Conservation (phyloP, 1,140 invertebrate species). For the Luehdorfia chinensis region DNA sequence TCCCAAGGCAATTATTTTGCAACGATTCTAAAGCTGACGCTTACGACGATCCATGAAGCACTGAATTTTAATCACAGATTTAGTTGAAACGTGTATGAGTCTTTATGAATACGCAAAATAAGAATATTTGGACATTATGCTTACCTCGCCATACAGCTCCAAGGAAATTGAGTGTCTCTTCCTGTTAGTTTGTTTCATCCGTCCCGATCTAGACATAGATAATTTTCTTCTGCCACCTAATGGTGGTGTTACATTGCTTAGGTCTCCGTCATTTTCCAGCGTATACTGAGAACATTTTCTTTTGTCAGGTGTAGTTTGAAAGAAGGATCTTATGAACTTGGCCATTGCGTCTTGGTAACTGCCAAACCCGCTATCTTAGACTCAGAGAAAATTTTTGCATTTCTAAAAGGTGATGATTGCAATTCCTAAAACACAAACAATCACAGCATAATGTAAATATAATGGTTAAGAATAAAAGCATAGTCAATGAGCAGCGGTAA, state of each 20-base stretch:
- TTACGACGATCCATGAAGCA: too few species aligned
- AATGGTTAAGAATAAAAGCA: too few species aligned
- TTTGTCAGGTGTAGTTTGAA: slow-evolving; percentile 46
- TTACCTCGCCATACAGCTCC: slow-evolving; percentile 70
- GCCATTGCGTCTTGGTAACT: slow-evolving; percentile 44
- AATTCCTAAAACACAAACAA: neutral
- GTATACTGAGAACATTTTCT: slow-evolving; percentile 39
- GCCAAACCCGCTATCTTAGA: neutral
- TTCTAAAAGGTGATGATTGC: neutral
- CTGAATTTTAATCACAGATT: too few species aligned
- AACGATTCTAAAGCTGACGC: too few species aligned
- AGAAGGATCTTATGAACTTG: slow-evolving; percentile 71
- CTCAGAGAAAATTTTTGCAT: neutral
- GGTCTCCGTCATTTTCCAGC: slow-evolving; percentile 35
- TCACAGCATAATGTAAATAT: too few species aligned
- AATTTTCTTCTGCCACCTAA: slow-evolving; percentile 56
- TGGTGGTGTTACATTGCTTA: slow-evolving; percentile 37
- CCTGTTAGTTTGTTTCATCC: slow-evolving; percentile 66
- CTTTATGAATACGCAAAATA: too few species aligned
- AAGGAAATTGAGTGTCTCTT: slow-evolving; percentile 55
- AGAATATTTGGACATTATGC: too few species aligned
- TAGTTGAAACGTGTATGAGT: too few species aligned
- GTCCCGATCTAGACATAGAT: slow-evolving; percentile 70
- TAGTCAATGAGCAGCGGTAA: too few species aligned
- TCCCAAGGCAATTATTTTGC: too few species aligned